Evolutionary conservation across 2,888 invertebrate genomes (phyloP).

Genomic region (Cryptocephalus moraei): DNA sequence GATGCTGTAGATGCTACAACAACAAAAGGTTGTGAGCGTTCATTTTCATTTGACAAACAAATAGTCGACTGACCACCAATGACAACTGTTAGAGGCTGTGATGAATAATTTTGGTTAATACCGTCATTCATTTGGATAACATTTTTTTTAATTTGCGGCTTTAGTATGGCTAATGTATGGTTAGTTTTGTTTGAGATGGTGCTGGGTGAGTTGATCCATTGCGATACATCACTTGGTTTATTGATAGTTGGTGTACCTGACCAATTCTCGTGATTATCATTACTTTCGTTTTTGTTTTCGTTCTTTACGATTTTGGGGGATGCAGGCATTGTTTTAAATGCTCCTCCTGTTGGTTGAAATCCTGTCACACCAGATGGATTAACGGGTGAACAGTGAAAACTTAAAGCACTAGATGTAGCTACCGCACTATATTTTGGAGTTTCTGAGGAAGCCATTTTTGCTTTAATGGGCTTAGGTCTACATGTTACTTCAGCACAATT

Average conservation of each 20-base stretch:
- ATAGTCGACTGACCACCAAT: slow-evolving; percentile 29
- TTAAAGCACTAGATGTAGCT: slow-evolving; percentile 37
- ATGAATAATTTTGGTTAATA: slow-evolving; percentile 25
- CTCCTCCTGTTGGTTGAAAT: slow-evolving; percentile 89
- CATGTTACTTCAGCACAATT: slow-evolving; percentile 62
- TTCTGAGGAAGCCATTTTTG: slow-evolving; percentile 46
- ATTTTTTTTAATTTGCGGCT: slow-evolving; percentile 29
- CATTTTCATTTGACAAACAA: slow-evolving; percentile 29
- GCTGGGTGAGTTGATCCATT: slow-evolving; percentile 23
- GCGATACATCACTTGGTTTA: slow-evolving; percentile 18
- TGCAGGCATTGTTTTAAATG: slow-evolving; percentile 78
- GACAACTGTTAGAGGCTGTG: slow-evolving; percentile 38
- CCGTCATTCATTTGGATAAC: slow-evolving; percentile 29
- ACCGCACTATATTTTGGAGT: slow-evolving; percentile 42
- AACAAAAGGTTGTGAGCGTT: slow-evolving; percentile 32
- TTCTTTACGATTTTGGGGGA: slow-evolving; percentile 42
- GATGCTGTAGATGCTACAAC: slow-evolving; percentile 35
- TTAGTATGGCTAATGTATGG: slow-evolving; percentile 30
- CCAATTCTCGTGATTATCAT: slow-evolving; percentile 16
- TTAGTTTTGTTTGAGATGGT: slow-evolving; percentile 24
- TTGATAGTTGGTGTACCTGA: slow-evolving; percentile 14
- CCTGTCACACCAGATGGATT: slow-evolving; percentile 78
- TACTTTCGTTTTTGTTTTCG: slow-evolving; percentile 12
- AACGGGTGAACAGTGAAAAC: slow-evolving; percentile 56
- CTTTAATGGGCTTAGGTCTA: slow-evolving; percentile 85